Base-by-base conservation (phyloP, 2,797 vertebrate genomes). In the Sebastes steindachneri region DNA sequence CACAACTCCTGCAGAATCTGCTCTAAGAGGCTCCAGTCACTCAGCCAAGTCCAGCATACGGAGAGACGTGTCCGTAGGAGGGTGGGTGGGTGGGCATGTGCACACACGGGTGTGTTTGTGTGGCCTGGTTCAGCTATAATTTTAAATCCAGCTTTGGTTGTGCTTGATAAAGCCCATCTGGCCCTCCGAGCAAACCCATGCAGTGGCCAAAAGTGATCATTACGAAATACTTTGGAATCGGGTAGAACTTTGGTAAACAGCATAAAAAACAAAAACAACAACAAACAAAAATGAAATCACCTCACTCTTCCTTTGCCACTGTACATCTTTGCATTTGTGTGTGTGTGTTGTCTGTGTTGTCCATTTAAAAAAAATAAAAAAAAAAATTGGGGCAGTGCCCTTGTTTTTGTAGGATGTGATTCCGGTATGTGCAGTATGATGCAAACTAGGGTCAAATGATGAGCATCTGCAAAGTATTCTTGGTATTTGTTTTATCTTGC, bases 321-420 rank as follows among this genome's bases (percentile, higher is more conserved):
- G 41, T 86, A 75, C 77, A 53, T 89, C 53, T 77, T 59, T 81
- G 37, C 66, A 80, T 86, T 37, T 77, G 37, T 85, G 5, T 80
- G 28, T 79, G 81, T 86, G 86, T 83, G 19, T 77, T 15, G 33
- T 91, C 72, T 77, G 87, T 90, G 85, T 86, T 82, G 68, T 91
- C 75, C 37, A 48, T 88, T 60, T 79, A 85, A 85, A 87, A 82
- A 70, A 85, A 37, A 12, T n/a, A 35, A 33, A 33, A 11, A 33
- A 33, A 35, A 12, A 83, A 70, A 74, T 82, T 7, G 53, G 87
- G 87, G 88, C 88, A 74, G 83, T 68, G 88, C 91, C 88, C 91
- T 79, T 80, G 84, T 74, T 78, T 81, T 68, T 54, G 73, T 88
- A 79, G 85, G 84, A 88, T 83, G 62, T 79, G 19, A 63, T 77